A percentile compares a stretch with the other conserved stretches of the same genome.
Conservation (phyloP, 2,797 vertebrate species). For the Macropus fuliginosus region DNA sequence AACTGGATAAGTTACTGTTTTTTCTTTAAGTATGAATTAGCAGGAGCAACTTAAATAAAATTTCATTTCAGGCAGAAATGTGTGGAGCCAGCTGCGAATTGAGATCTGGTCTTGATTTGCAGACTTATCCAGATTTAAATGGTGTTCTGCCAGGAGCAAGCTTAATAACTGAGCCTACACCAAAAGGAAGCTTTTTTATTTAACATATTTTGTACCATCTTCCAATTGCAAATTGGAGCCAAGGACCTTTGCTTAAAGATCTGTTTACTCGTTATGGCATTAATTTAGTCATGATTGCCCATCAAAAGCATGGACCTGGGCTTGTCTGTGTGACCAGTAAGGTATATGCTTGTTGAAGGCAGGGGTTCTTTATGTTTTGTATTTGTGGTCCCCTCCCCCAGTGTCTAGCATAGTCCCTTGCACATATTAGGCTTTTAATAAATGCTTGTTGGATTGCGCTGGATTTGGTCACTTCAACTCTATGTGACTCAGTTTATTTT, state of each 20-base stretch:
- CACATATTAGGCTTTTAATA: background rate
- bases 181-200: conserved; percentile 67
- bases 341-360: background rate
- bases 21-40: conserved; percentile 72
- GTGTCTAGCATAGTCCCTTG: background rate
- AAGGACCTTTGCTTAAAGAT: conserved; percentile 72
- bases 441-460: background rate
- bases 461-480: background rate
- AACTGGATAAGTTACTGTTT: conserved; percentile 50
- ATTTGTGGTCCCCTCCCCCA: background rate
- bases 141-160: conserved; percentile 66
- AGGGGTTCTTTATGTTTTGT: background rate
- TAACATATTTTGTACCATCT: conserved; percentile 65
- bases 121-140: conserved; percentile 74
- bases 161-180: conserved; percentile 61
- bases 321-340: background rate
- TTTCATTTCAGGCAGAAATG: conserved; percentile 77
- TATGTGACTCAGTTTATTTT: background rate
- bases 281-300: conserved; percentile 8
- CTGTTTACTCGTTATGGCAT: conserved; percentile 67
- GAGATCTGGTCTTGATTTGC: conserved; percentile 74
- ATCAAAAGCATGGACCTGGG: background rate
- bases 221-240: conserved; percentile 54
- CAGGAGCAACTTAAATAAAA: conserved; percentile 56
- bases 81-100: conserved; percentile 71